These are phyloP conservation scores for Hyperoodon ampullatus DNA, from an alignment of 2,113 vertebrate genomes.

Conservation along the genomic window DNA sequence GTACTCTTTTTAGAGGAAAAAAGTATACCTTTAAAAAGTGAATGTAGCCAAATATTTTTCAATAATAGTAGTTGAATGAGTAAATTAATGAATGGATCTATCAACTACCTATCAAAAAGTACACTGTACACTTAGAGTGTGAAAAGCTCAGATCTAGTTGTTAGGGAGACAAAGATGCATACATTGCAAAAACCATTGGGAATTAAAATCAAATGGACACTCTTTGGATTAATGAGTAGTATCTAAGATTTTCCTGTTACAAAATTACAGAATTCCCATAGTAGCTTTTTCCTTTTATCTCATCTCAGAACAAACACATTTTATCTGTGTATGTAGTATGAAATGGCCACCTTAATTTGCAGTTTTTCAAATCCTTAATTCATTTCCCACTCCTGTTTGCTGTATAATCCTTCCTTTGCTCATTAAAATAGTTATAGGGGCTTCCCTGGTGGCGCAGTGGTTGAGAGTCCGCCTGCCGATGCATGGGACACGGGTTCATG, in stretches of 20 bases:
- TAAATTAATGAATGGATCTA: not conserved
- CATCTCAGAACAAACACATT: not conserved
- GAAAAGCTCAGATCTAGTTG: not conserved
- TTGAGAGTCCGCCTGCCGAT: too few species aligned
- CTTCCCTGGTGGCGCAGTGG: too few species aligned
- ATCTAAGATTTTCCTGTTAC: not conserved
- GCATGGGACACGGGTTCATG: too few species aligned
- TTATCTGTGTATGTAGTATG: not conserved
- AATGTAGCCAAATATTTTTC: not conserved
- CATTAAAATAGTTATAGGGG: not conserved
- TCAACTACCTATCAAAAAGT: not conserved
- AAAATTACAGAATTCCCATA: not conserved
- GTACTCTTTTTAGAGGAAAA: not conserved
- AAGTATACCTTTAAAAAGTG: not conserved
- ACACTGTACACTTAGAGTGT: not conserved
- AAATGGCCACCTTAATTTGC: not conserved
- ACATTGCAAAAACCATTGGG: not conserved
- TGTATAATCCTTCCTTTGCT: conserved; percentile 1
- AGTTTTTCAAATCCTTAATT: not conserved
- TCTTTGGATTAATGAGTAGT: not conserved
- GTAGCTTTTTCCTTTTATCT: not conserved
- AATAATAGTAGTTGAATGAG: not conserved
- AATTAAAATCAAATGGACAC: conserved; percentile 12
- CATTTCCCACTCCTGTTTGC: not conserved
- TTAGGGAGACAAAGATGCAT: not conserved